Conservation (phyloP, 2,888 invertebrate species). For the Rotaria magnacalcarata region DNA sequence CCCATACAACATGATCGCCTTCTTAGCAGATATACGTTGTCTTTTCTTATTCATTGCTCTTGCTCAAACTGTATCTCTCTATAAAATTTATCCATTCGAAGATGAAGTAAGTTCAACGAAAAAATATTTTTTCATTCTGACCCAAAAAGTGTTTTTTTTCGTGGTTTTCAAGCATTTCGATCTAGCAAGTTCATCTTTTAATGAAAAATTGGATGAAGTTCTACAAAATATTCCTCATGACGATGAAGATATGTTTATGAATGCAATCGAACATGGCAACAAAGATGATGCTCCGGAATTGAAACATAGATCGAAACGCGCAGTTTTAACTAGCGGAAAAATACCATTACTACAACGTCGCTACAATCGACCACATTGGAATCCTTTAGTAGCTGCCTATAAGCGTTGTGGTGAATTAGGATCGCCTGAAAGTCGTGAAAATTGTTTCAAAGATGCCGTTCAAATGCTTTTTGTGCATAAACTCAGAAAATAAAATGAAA, state of each 20-base stretch:
- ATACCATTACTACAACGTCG: not conserved
- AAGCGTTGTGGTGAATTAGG: constrained; percentile 17
- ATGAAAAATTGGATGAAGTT: not conserved
- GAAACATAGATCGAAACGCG: not conserved
- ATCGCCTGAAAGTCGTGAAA: not conserved
- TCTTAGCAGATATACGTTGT: not conserved
- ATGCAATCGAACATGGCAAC: not conserved
- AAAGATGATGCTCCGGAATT: not conserved
- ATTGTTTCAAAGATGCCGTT: constrained; percentile 15
- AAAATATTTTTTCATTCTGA: not conserved
- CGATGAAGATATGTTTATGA: not conserved
- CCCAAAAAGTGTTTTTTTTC: no score
- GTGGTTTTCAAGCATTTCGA: not conserved
- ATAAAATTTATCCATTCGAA: not conserved
- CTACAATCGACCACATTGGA: constrained; percentile 16
- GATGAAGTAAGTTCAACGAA: not conserved
- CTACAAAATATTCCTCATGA: not conserved
- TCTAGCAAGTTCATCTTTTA: not conserved
- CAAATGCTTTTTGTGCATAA: constrained; percentile 36
- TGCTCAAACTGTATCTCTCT: not conserved
- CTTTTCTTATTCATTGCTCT: not conserved
- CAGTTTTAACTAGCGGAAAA: not conserved
- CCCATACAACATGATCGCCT: not conserved
- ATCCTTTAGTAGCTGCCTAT: constrained; percentile 20
- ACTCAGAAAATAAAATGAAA: constrained; percentile 12